Base-by-base conservation (phyloP, 2,888 invertebrate genomes). In the Drosophila algonquin region DNA sequence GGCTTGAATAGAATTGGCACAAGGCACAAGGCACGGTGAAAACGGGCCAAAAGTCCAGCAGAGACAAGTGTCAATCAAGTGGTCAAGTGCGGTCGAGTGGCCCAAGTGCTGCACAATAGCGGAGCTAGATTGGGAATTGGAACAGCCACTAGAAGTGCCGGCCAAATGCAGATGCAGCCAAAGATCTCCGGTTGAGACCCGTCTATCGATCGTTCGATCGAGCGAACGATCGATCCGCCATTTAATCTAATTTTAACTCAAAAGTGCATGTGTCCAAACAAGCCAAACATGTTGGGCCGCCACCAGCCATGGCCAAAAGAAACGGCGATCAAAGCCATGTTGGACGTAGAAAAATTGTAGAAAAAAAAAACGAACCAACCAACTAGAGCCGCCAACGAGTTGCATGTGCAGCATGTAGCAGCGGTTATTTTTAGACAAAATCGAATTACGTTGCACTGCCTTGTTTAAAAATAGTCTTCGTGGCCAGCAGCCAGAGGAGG, bases 291-390 rank as follows among this genome's bases (percentile, higher is more conserved):
- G 82, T 83, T 88, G 65, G 67, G 62, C 82, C 63, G 81, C 79
- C 89, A 80, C 70, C 78, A 75, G 74, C 88, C 89, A 83, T 81
- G 83, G 84, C 84, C 81, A 86, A 88, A 82, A 71, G 81, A 84
- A 62, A 60, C 54, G 69, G 24, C 51, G 35, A 35, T 32, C 27
- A 47, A 53, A 52, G 46, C 57, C 61, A 60, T 57, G 70, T 64
- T 40, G 48, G 63, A 67, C 71, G 81, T 77, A 85, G 86, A 85
- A 85, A 81, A 80, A 75, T 65, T 81, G 68, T 75, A 73, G 73
- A 67, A 75, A 77, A 76, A 77, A 35, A 69, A 74, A 21, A 21
- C 21, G 1, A 24, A 24, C 0, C 24, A 3, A 0, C 24, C 3
- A 77, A 63, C 53, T n/a, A 47, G 48, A 35, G 67, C 65, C 71